Base-by-base conservation (phyloP, 2,797 vertebrate species). In the Gymnopithys bicolor region DNA sequence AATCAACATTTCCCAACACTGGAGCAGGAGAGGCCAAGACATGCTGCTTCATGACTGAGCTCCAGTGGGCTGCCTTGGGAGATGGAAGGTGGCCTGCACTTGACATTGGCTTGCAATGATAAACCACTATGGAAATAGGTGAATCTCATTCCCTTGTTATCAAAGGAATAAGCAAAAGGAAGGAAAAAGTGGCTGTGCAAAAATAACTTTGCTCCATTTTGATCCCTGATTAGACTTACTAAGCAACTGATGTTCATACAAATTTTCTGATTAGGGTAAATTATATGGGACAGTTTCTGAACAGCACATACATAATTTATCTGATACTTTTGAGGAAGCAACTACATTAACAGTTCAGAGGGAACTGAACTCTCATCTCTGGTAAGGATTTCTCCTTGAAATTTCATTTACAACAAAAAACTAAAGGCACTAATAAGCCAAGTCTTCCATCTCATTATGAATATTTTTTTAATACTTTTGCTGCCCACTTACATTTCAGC, bases 281-380 rank as follows among this genome's bases (percentile, higher is more conserved):
- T 90, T 84, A 90, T 48, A 86, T 13, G 90, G n/a, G 45, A 69
- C 82, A 91, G 49, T 52, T 90, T 83, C 53, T 90, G 70, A 94
- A 80, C 45, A 94, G 51, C 63, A 84, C 67, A 94, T 94, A 67
- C 73, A 92, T 94, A 79, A 88, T 93, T 95, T 89, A 96, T 84
- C 63, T 77, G 45, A 71, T 66, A 82, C 2, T 35, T 91, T 1
- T 79, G 51, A 84, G 48, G 48, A 79, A 94, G 73, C 1, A 6
- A 73, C 55, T 92, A 52, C 51, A 63, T 76, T 92, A 91, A 81
- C 7, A 84, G 79, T 84, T 90, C 77, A 94, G 85, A 90, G 14
- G 49, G 84, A 94, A 74, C 3, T 24, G 27, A 96, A 90, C 55
- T 63, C 52, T 33, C 45, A 66, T 11, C 18, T 60, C 83, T 64